Evolutionary conservation across 2,888 invertebrate genomes (phyloP).

Genomic region (Leuctra nigra): DNA sequence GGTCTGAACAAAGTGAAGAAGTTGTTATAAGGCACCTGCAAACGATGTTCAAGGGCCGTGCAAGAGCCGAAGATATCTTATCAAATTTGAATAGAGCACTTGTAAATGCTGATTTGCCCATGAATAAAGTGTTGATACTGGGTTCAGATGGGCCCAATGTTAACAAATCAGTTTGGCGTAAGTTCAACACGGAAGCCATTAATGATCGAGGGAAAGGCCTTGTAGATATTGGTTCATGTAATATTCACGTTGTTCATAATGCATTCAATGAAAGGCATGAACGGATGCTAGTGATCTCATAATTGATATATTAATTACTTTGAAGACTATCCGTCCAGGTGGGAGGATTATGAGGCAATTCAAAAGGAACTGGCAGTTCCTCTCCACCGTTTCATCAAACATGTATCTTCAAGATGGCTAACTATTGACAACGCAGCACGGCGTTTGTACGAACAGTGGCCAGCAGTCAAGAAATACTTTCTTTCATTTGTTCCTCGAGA

Average conservation of each 20-base stretch:
- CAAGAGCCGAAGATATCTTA: slow-evolving; percentile 20
- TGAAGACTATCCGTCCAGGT: slow-evolving; percentile 22
- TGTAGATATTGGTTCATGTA: slow-evolving; percentile 25
- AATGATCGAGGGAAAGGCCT: slow-evolving; percentile 18
- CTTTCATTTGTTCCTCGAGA: slow-evolving; percentile 25
- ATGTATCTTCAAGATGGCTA: slow-evolving; percentile 26
- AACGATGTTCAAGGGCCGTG: slow-evolving; percentile 22
- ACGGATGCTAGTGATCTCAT: not conserved
- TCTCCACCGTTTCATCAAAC: slow-evolving; percentile 24
- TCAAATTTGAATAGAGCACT: slow-evolving; percentile 20
- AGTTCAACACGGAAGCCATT: slow-evolving; percentile 17
- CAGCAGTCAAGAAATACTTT: slow-evolving; percentile 26
- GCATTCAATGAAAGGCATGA: too few relatives aligned
- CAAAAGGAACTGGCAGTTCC: slow-evolving; percentile 22
- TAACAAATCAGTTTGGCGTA: slow-evolving; percentile 20
- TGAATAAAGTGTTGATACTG: slow-evolving; percentile 19
- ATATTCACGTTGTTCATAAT: slow-evolving; percentile 26
- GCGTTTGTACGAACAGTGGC: slow-evolving; percentile 23
- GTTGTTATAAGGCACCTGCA: slow-evolving; percentile 19
- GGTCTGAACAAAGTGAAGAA: slow-evolving; percentile 15
- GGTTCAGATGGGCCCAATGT: slow-evolving; percentile 23
- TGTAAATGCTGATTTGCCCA: slow-evolving; percentile 15
- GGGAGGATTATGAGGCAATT: slow-evolving; percentile 25
- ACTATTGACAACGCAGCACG: slow-evolving; percentile 22
- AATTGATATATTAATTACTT: slow-evolving; percentile 19